Conservation (phyloP, 37 sponge, comb jelly and placozoan genomes). For the Haliclona indistincta region DNA sequence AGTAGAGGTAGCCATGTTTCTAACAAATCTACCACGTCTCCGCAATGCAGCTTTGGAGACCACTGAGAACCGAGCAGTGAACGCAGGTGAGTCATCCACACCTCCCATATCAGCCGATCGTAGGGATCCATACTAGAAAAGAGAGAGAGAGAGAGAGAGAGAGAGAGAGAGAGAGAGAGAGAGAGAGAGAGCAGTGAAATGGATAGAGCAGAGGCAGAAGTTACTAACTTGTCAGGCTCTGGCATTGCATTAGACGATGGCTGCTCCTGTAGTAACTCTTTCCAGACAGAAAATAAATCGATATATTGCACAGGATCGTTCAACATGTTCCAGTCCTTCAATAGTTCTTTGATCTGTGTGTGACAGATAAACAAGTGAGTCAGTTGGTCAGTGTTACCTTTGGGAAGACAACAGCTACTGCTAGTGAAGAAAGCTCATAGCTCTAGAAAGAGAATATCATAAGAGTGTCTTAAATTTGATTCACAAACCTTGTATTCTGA, state of each 20-base stretch:
- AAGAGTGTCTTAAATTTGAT: no score
- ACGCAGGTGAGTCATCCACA: slow-evolving; percentile 92
- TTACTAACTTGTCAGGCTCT: slow-evolving; percentile 50
- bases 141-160: slow-evolving; percentile 2
- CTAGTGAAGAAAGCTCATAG: slow-evolving; percentile 69
- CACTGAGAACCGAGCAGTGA: slow-evolving; percentile 28
- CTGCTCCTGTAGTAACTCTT: slow-evolving; percentile 40
- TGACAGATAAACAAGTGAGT: no score
- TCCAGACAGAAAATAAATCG: slow-evolving; percentile 54
- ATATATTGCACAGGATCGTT: slow-evolving; percentile 15
- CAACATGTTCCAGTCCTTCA: slow-evolving; percentile 57
- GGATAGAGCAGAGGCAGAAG: neutral
- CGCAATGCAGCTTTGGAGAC: slow-evolving; percentile 34
- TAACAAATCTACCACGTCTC: slow-evolving; percentile 74
- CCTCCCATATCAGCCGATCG: slow-evolving; percentile 87
- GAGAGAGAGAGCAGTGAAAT: neutral
- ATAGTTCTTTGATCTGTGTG: no score
- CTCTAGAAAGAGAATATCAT: slow-evolving; percentile 16
- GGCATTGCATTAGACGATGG: slow-evolving; percentile 31
- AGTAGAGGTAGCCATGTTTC: slow-evolving; percentile 80
- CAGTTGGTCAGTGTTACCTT: slow-evolving; percentile 28
- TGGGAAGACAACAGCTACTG: slow-evolving; percentile 80
- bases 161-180: neutral
- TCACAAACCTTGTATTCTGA: slow-evolving; percentile 59
- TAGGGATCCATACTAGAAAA: slow-evolving; percentile 75